Percentiles rank a stretch among this genome's conserved stretches.
Conservation (phyloP, 2,888 invertebrate species). For the Geotrupes spiniger region DNA sequence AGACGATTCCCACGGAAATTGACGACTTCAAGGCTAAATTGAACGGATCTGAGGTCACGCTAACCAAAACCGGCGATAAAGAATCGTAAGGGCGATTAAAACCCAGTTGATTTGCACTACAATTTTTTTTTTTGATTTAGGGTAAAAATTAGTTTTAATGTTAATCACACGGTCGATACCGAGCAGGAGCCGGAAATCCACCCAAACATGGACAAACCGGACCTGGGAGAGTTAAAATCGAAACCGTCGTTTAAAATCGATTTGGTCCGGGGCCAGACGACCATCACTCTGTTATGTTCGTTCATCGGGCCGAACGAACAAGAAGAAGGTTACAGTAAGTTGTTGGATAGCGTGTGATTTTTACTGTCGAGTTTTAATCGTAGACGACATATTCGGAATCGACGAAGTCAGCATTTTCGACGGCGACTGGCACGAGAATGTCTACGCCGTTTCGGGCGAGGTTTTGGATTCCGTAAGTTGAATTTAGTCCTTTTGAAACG, state of each 20-base stretch:
- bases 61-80: slow-evolving; percentile 68
- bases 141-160: slow-evolving; percentile 79
- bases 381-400: slow-evolving; percentile 88
- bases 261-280: slow-evolving; percentile 71
- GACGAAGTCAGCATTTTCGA: slow-evolving; percentile 89
- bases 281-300: slow-evolving; percentile 82
- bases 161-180: slow-evolving; percentile 92
- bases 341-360: background rate
- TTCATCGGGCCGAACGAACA: slow-evolving; percentile 63
- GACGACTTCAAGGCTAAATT: slow-evolving; percentile 79
- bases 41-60: slow-evolving; percentile 80
- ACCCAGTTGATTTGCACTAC: background rate
- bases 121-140: slow-evolving; percentile 53
- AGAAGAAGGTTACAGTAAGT: slow-evolving; percentile 71
- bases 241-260: slow-evolving; percentile 91
- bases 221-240: slow-evolving; percentile 81
- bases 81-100: slow-evolving; percentile 74
- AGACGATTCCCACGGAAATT: slow-evolving; percentile 70
- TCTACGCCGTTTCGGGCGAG: slow-evolving; percentile 89
- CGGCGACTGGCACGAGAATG: slow-evolving; percentile 83
- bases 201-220: slow-evolving; percentile 64
- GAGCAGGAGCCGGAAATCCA: slow-evolving; percentile 68
- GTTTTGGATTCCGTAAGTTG: slow-evolving; percentile 89
- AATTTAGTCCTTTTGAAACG: background rate
- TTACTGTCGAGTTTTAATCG: slow-evolving; percentile 36